Percentiles rank a stretch among this genome's conserved stretches.
Evolutionary conservation across 2,113 vertebrate species (phyloP).

Genomic region (Physeter macrocephalus): DNA sequence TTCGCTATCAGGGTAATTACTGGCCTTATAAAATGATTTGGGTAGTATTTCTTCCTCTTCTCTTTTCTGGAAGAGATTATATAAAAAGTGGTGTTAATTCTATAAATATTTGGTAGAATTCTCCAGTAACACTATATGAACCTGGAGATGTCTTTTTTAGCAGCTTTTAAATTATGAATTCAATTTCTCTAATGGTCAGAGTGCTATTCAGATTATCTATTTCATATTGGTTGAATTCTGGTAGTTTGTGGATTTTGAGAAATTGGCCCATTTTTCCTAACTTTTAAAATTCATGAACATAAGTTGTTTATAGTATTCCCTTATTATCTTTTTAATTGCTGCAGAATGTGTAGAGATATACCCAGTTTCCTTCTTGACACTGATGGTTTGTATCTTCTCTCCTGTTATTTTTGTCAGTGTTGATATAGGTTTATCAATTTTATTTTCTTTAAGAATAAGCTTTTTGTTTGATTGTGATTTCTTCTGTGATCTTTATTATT

Average conservation of each 20-base stretch:
- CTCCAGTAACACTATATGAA: not conserved
- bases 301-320: not conserved
- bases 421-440: not conserved
- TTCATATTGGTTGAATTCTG: not conserved
- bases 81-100: not conserved
- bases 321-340: not conserved
- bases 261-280: not conserved
- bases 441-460: not conserved
- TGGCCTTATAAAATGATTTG: not conserved
- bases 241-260: not conserved
- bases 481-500: not conserved
- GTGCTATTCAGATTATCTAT: not conserved
- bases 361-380: not conserved
- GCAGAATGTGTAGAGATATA: not conserved
- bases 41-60: not conserved
- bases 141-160: not conserved
- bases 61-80: not conserved
- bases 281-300: not conserved
- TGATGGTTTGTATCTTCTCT: not conserved
- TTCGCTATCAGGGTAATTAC: not conserved
- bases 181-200: not conserved
- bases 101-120: constrained; percentile 1
- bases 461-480: not conserved
- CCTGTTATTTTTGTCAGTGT: not conserved
- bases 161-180: not conserved